phyloP scores from a whole-genome alignment of 2,888 invertebrate genomes.

The Apodemia hepburni region DNA sequence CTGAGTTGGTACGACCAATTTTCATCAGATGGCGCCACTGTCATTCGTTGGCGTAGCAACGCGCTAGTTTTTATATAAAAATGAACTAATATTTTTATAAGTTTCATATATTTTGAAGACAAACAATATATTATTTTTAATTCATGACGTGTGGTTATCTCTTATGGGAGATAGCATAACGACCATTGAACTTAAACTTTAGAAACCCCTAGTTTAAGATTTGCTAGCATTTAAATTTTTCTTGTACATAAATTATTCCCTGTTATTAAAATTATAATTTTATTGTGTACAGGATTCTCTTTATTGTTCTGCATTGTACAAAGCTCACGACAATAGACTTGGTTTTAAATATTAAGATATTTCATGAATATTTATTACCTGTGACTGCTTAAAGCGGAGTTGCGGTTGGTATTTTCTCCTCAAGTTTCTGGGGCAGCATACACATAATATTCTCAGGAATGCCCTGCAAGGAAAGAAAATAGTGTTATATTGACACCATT shows the following conservation, averaged over 20 bases:
- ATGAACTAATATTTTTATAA: too few relatives aligned
- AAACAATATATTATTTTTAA: too few relatives aligned
- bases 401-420: slow-evolving; percentile 91
- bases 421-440: slow-evolving; percentile 91
- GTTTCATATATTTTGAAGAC: too few relatives aligned
- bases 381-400: slow-evolving; percentile 91
- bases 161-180: too few relatives aligned
- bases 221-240: background rate
- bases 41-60: too few relatives aligned
- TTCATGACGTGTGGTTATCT: too few relatives aligned
- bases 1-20: too few relatives aligned
- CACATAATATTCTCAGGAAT: slow-evolving; percentile 94
- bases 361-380: slow-evolving; percentile 73
- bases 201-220: background rate
- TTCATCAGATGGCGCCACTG: too few relatives aligned
- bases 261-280: background rate
- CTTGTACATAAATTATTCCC: background rate
- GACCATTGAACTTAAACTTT: background rate
- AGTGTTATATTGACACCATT: background rate
- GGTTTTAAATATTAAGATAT: background rate
- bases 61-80: too few relatives aligned
- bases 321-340: slow-evolving; percentile 6
- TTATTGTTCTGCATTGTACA: slow-evolving; percentile 11
- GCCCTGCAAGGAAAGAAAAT: slow-evolving; percentile 84
- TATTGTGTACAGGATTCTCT: background rate